Percentiles rank a stretch among this genome's conserved stretches.
Evolutionary conservation across 2,888 invertebrate species (phyloP).

Genomic region (Bombylius major): DNA sequence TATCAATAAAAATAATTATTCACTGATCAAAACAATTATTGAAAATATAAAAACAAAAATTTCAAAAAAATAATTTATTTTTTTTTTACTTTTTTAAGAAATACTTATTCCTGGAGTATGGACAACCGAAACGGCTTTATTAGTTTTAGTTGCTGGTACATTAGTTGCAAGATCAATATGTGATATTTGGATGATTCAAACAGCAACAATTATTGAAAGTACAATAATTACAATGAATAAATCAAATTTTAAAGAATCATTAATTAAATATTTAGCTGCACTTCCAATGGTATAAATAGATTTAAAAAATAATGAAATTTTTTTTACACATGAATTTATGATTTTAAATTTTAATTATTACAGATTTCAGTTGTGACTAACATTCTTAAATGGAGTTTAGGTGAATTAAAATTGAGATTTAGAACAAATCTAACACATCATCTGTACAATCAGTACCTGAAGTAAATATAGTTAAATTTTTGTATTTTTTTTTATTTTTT

Average conservation of each 20-base stretch:
- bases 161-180: slow-evolving; percentile 82
- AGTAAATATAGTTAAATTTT: slow-evolving; percentile 45
- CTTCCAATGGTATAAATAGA: slow-evolving; percentile 64
- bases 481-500: background rate
- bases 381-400: slow-evolving; percentile 85
- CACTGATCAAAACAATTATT: too few relatives aligned
- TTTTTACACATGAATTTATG: background rate
- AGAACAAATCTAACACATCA: slow-evolving; percentile 78
- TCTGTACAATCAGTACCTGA: slow-evolving; percentile 83
- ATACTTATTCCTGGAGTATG: slow-evolving; percentile 70
- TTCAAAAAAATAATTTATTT: too few relatives aligned
- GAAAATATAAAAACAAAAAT: too few relatives aligned
- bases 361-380: slow-evolving; percentile 91
- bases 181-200: slow-evolving; percentile 95
- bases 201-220: slow-evolving; percentile 87
- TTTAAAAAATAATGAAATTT: background rate
- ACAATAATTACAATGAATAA: slow-evolving; percentile 84
- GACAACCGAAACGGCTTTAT: slow-evolving; percentile 60
- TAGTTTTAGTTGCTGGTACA: slow-evolving; percentile 62
- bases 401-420: slow-evolving; percentile 82
- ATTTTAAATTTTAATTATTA: slow-evolving; percentile 26
- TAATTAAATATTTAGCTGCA: slow-evolving; percentile 66
- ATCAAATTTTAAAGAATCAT: slow-evolving; percentile 56
- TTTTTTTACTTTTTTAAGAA: slow-evolving; percentile 27
- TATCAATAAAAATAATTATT: too few relatives aligned